phyloP scores from a whole-genome alignment of 2,888 invertebrate genomes.

The Drosophila anomelani region DNA sequence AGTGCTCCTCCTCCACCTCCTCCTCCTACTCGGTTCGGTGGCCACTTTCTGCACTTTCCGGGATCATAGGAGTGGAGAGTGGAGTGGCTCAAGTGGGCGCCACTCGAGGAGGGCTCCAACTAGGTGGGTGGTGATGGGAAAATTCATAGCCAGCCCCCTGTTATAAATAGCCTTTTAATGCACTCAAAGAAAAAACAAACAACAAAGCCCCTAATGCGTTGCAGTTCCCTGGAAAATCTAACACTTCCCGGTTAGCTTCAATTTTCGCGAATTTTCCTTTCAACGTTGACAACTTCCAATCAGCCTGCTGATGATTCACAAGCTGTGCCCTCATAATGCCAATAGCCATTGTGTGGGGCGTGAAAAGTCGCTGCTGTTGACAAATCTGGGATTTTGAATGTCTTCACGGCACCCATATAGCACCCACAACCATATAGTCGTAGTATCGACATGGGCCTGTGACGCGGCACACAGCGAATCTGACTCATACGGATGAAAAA shows the following conservation, averaged over 20 bases:
- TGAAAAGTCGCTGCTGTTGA: conserved; percentile 48
- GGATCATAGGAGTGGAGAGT: conserved; percentile 12
- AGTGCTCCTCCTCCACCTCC: conserved; percentile 26
- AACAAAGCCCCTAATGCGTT: conserved; percentile 57
- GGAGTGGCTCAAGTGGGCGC: conserved; percentile 66
- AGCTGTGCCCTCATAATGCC: conserved; percentile 29
- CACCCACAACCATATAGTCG: conserved; percentile 31
- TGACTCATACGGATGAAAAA: conserved; percentile 42
- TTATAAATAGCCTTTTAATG: conserved; percentile 64
- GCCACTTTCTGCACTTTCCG: conserved; percentile 63
- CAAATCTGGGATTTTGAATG: conserved; percentile 55
- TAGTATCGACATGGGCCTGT: conserved; percentile 50
- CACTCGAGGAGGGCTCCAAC: conserved; percentile 28
- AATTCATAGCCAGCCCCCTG: conserved; percentile 42
- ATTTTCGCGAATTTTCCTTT: conserved; percentile 26
- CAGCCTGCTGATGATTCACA: conserved; percentile 48
- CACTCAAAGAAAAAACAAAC: conserved; percentile 43
- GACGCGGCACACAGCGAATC: conserved; percentile 51
- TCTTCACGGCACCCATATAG: conserved; percentile 19
- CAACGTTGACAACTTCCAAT: conserved; percentile 47
- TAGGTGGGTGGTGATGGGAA: conserved; percentile 53
- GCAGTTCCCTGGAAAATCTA: conserved; percentile 31
- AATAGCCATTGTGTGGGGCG: conserved; percentile 43
- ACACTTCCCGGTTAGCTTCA: conserved; percentile 21
- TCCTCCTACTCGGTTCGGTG: conserved; percentile 3